phyloP scores from a whole-genome alignment of 2,113 vertebrate genomes.

The Oryzias celebensis region DNA sequence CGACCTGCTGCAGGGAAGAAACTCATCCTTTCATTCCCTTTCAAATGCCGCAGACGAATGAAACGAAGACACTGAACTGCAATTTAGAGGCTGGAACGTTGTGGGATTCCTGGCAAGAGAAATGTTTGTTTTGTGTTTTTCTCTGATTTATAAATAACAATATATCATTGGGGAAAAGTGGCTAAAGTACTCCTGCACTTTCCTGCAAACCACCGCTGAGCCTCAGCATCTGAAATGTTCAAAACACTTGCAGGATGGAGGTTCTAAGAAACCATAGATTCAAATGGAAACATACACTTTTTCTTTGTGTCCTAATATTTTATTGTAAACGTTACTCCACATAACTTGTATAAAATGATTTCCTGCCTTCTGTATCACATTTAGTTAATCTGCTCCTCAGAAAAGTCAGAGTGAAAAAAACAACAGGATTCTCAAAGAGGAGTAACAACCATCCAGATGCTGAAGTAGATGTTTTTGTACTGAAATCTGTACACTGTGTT shows the following conservation, averaged over 20 bases:
- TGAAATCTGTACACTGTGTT: too few species aligned
- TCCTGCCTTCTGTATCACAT: too few species aligned
- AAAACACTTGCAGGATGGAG: conserved; percentile 41
- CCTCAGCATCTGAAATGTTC: conserved; percentile 56
- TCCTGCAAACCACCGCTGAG: conserved; percentile 63
- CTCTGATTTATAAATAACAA: conserved; percentile 74
- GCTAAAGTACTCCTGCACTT: conserved; percentile 52
- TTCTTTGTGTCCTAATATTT: too few species aligned
- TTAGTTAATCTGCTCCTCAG: too few species aligned
- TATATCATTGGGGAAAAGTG: conserved; percentile 65
- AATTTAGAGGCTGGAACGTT: conserved; percentile 60
- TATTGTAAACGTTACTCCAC: too few species aligned
- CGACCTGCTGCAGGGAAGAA: conserved; percentile 54
- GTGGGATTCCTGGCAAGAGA: conserved; percentile 41
- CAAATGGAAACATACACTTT: background rate
- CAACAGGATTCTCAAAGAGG: too few species aligned
- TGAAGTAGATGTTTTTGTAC: too few species aligned
- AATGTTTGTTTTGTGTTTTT: conserved; percentile 42
- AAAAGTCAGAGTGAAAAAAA: too few species aligned
- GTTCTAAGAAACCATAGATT: conserved; percentile 17
- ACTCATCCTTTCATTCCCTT: conserved; percentile 62
- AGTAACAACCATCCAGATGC: too few species aligned
- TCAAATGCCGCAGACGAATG: conserved; percentile 59
- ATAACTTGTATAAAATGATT: too few species aligned
- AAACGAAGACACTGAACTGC: conserved; percentile 52